Evolutionary conservation across 2,797 vertebrate species (phyloP), one percentile per base, ranked within the genome.

Genomic region (Eulemur albifrons): DNA sequence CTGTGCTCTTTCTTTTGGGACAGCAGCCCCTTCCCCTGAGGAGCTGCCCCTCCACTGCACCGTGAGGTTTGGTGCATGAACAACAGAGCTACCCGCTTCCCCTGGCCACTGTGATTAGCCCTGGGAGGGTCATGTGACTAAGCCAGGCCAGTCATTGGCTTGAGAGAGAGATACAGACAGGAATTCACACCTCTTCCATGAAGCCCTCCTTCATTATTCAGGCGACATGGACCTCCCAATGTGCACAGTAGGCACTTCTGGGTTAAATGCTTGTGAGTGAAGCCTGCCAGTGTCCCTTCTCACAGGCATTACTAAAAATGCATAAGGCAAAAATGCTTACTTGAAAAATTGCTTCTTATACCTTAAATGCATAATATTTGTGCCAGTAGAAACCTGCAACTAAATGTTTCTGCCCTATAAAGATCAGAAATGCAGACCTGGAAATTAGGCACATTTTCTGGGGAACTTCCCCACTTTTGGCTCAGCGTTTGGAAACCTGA

Each of bases 401-500:
- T 45, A 87, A 81, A 48, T 38, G 8, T 50, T 87, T 81, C 35
- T 94, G 43, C 14, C 32, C 27, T 67, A 21, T 20, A 67, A 23
- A 54, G n/a, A 83, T 67, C 25, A 80, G 77, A 94, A 69, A 27
- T 43, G 43, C 32, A 70, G 23, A 43, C 14, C 13, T 54, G 77
- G 57, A 90, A 70, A 72, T 83, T 25, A 43, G 75, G 23, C 59
- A 67, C 2, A 43, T 38, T 67, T 80, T 77, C 85, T 72, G 61
- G 88, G 57, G 63, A 43, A 95, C 43, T 15, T 90, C 82, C 82
- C 90, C 32, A 45, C 6, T 80, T 70, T 82, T 35, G 86, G 82
- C 43, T 90, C 54, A 83, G 65, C 38, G 32, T 83, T 85, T 54
- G 67, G 63, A 96, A 97, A 59, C 2, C 20, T 95, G 85, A 89